These are phyloP conservation scores for Drosophila helvetica DNA, from an alignment of 2,888 invertebrate genomes.

Conservation along the genomic window DNA sequence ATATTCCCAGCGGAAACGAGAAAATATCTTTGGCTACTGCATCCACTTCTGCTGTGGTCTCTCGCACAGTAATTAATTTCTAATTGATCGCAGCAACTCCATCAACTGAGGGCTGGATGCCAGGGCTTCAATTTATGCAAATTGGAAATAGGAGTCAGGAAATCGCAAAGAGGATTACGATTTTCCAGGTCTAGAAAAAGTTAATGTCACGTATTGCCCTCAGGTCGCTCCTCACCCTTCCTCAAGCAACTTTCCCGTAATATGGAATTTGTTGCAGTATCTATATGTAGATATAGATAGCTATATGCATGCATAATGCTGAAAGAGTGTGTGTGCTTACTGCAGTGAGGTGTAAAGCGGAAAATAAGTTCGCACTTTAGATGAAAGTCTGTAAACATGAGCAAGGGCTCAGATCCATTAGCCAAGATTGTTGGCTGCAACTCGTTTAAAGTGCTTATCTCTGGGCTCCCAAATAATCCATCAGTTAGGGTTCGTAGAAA, in stretches of 20 bases:
- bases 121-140: slow-evolving; percentile 10
- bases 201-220: slow-evolving; percentile 57
- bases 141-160: background rate
- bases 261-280: slow-evolving; percentile 6
- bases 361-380: slow-evolving; percentile 69
- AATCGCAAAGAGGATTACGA: too few species aligned
- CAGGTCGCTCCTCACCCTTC: background rate
- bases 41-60: slow-evolving; percentile 23
- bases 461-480: slow-evolving; percentile 22
- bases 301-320: background rate
- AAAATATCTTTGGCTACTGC: slow-evolving; percentile 2
- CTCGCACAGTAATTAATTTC: slow-evolving; percentile 44
- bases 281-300: slow-evolving; percentile 18
- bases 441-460: slow-evolving; percentile 18
- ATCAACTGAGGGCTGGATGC: background rate
- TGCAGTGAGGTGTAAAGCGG: slow-evolving; percentile 59
- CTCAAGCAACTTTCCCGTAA: background rate
- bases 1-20: slow-evolving; percentile 27
- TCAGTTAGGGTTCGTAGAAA: background rate
- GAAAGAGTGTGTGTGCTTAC: slow-evolving; percentile 30
- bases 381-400: slow-evolving; percentile 63
- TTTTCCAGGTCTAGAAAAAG: slow-evolving; percentile 15
- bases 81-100: slow-evolving; percentile 42
- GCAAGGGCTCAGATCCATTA: background rate
- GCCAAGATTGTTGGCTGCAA: slow-evolving; percentile 22